A percentile compares a stretch with the other conserved stretches of the same genome.
Evolutionary conservation across 2,888 invertebrate species (phyloP).

Genomic region (Litoditis marina): DNA sequence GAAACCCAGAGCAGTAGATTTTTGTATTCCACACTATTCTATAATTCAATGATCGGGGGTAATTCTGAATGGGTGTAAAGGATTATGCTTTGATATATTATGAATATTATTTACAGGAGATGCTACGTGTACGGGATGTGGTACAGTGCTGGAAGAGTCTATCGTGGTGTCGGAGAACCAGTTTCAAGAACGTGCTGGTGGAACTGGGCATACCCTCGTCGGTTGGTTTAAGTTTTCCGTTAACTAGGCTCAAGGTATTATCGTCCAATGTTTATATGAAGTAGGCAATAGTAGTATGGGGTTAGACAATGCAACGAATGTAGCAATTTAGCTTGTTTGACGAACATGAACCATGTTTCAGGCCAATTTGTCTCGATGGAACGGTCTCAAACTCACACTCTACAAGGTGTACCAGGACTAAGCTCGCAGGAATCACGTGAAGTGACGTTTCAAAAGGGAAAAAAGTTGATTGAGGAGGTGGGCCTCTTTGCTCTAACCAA

Average conservation of each 20-base stretch:
- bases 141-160: constrained; percentile 89
- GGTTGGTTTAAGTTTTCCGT: constrained; percentile 28
- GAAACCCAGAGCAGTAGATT: too few species aligned
- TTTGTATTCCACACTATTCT: too few species aligned
- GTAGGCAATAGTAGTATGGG: too few species aligned
- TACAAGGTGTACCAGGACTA: constrained; percentile 43
- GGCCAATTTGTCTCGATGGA: constrained; percentile 37
- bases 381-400: constrained; percentile 25
- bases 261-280: background rate
- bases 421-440: constrained; percentile 78
- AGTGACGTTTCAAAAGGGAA: constrained; percentile 80
- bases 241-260: background rate
- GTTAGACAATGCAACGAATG: too few species aligned
- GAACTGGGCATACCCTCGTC: constrained; percentile 71
- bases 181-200: constrained; percentile 75
- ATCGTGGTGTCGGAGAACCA: constrained; percentile 93
- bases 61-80: too few species aligned
- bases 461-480: constrained; percentile 58
- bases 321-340: background rate
- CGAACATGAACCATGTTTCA: constrained; percentile 8
- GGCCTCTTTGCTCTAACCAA: constrained; percentile 1
- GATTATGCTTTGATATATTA: too few species aligned
- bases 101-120: constrained; percentile 70
- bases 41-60: too few species aligned
- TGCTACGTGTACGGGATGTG: constrained; percentile 91